These are phyloP conservation scores for Numenius phaeopus DNA, from an alignment of 2,797 vertebrate species.

Conservation along the genomic window DNA sequence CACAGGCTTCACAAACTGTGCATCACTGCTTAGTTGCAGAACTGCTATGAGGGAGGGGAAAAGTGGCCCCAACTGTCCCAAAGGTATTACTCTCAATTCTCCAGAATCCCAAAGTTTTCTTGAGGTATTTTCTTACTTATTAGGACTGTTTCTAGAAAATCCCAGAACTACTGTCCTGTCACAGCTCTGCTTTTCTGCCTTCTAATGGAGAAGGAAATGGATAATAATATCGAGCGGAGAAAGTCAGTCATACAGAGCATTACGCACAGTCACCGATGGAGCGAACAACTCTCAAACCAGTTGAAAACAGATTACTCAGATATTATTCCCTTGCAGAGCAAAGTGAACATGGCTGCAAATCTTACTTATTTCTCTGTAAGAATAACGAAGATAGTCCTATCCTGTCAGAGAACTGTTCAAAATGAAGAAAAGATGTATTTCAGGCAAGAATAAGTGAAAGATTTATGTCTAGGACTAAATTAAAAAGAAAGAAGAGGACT, in stretches of 20 bases:
- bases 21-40: not conserved
- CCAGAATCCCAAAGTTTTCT: not conserved
- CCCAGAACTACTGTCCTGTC: not conserved
- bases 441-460: not conserved
- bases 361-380: not conserved
- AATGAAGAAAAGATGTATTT: not conserved
- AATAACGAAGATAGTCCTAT: not conserved
- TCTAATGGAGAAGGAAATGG: not conserved
- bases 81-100: not conserved
- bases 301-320: not conserved
- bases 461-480: not conserved
- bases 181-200: not conserved
- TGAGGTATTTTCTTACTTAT: not conserved
- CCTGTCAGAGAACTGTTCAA: not conserved
- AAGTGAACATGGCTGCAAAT: not conserved
- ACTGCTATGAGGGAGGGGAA: not conserved
- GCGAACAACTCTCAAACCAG: not conserved
- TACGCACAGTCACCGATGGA: not conserved
- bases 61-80: not conserved
- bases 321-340: not conserved
- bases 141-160: not conserved
- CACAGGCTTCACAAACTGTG: not conserved
- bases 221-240: not conserved
- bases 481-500: not conserved
- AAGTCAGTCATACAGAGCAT: not conserved